These are phyloP conservation scores for Luscinia megarhynchos DNA, from an alignment of 2,797 vertebrate species.

Conservation along the genomic window DNA sequence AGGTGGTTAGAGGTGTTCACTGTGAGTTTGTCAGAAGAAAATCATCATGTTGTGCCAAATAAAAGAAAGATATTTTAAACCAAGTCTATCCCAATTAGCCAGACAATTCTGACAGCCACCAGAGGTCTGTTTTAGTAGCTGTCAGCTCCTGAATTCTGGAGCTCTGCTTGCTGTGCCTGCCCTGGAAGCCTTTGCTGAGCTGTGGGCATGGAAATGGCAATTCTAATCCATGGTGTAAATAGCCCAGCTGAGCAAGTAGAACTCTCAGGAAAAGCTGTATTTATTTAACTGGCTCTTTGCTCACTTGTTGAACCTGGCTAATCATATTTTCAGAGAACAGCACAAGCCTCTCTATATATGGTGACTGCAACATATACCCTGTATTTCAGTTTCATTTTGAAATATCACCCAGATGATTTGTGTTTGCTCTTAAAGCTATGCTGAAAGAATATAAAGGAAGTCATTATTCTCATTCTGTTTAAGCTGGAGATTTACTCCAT, in stretches of 20 bases:
- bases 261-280: background rate
- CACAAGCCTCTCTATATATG: background rate
- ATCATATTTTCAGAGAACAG: background rate
- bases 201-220: background rate
- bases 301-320: conserved; percentile 9
- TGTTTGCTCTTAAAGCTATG: conserved; percentile 9
- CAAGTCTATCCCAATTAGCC: background rate
- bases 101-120: background rate
- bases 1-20: background rate
- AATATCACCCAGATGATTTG: conserved; percentile 48
- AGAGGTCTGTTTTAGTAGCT: background rate
- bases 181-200: background rate
- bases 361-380: background rate
- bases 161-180: background rate
- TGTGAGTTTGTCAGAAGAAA: background rate
- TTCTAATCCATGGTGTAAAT: background rate
- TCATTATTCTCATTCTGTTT: conserved; percentile 48
- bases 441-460: conserved; percentile 47
- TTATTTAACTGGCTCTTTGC: background rate
- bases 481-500: conserved; percentile 56
- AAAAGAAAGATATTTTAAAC: background rate
- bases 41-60: background rate
- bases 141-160: background rate
- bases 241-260: background rate
- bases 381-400: conserved; percentile 27